A percentile compares a stretch with the other conserved stretches of the same genome.
Conservation (phyloP, 2,797 vertebrate genomes). For the Hirundo rustica region DNA sequence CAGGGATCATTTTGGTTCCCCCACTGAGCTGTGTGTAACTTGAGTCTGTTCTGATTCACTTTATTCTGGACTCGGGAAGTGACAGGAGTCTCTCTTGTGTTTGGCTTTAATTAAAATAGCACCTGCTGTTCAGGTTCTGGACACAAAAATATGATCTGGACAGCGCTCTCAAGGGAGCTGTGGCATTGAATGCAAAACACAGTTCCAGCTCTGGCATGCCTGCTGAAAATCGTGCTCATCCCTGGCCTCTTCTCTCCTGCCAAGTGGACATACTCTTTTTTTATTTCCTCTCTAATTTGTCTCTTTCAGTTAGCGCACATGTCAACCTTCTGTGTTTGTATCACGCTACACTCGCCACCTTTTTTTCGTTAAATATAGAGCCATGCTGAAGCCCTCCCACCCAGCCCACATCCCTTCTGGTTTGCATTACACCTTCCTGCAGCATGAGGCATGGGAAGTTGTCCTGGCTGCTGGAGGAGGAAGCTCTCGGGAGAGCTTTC, state of each 20-base stretch:
- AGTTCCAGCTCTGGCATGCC: background rate
- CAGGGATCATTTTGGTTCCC: background rate
- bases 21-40: background rate
- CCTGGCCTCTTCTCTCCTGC: background rate
- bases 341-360: background rate
- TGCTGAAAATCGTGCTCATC: background rate
- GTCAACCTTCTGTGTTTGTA: constrained; percentile 38
- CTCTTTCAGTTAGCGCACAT: constrained; percentile 5
- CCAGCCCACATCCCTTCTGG: constrained; percentile 54
- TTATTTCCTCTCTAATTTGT: background rate
- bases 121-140: constrained; percentile 15
- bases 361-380: constrained; percentile 53
- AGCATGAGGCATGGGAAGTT: constrained; percentile 26
- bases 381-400: constrained; percentile 29
- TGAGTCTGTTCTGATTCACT: background rate
- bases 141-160: background rate
- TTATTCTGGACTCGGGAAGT: background rate
- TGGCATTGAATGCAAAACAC: background rate
- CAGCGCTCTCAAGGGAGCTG: background rate
- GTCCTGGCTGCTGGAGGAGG: background rate
- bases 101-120: constrained; percentile 27
- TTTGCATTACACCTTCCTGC: constrained; percentile 50
- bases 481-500: background rate
- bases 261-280: background rate
- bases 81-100: background rate